Base-by-base conservation (phyloP, 2,797 vertebrate genomes). In the Hipposideros larvatus region DNA sequence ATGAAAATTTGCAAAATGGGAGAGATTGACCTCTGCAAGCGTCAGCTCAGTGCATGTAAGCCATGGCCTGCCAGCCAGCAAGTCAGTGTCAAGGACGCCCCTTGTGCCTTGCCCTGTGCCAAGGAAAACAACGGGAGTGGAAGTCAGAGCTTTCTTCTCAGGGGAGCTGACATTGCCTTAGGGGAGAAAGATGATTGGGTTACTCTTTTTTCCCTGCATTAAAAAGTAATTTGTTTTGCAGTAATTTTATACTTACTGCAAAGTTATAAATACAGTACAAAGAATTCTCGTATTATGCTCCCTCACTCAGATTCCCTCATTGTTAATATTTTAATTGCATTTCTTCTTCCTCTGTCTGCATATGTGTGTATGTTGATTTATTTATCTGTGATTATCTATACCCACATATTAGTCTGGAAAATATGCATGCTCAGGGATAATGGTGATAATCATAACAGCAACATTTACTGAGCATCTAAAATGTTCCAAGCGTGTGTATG, bases 191-290 rank as follows among this genome's bases (percentile, higher is more conserved):
- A 46, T 74, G 48, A 85, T 78, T 71, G 53, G 34, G 19, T 59
- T 21, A 48, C 8, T 75, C 28, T 51, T 90, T 80, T 73, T 11
- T 2, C 1, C 1, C 82, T 80, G 55, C 19, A 41, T 46, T 74
- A 59, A 61, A 80, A 96, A 92, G 73, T 37, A 74, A 82, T 63
- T 87, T 41, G 24, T 74, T 95, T 87, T 74, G 71, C 87, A 78
- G 82, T 86, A 31, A 92, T 83, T 77, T 94, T 24, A n/a, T 84
- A 21, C 14, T 55, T 48, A n/a, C 31, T 57, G 37, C 41, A 71
- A 71, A 84, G 18, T 82, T 41, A 0, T 75, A 51, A 80, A 59
- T 21, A 43, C 3, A 89, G 16, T 2, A 65, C 41, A 65, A 68
- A 84, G 59, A 84, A 73, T 73, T 51, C 80, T 24, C 34, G 7